Percentiles rank a stretch among this genome's conserved stretches.
These are phyloP conservation scores for Diplosoma virens DNA, from an alignment of 23 tunicate genomes.

Conservation along the genomic window DNA sequence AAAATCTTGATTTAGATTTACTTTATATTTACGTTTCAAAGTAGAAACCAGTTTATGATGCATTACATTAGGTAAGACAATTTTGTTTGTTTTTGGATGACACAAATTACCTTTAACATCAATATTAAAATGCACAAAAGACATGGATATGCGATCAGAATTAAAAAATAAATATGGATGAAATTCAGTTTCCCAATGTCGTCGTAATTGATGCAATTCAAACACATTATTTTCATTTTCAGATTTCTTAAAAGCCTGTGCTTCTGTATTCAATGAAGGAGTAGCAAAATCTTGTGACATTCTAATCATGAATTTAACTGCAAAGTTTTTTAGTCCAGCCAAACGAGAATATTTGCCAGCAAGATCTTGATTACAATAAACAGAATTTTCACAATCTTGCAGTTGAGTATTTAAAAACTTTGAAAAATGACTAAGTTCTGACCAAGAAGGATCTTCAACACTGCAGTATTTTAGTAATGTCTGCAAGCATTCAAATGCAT, in stretches of 20 bases:
- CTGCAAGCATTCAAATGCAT: constrained; percentile 16
- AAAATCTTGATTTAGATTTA: constrained; percentile 25
- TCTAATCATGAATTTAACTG: constrained; percentile 55
- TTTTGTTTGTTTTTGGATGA: constrained; percentile 26
- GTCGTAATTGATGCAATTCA: constrained; percentile 49
- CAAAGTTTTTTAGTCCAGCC: constrained; percentile 36
- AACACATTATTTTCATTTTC: neutral
- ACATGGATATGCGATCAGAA: constrained; percentile 48
- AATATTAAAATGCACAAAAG: constrained; percentile 52
- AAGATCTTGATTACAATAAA: constrained; percentile 13
- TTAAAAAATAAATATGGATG: constrained; percentile 71
- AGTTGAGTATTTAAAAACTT: constrained; percentile 39
- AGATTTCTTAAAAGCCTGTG: neutral
- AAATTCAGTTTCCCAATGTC: constrained; percentile 47
- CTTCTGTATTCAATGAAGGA: constrained; percentile 25
- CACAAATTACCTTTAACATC: constrained; percentile 33
- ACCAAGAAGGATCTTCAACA: constrained; percentile 28
- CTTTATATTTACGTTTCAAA: constrained; percentile 15
- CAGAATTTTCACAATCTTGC: constrained; percentile 38
- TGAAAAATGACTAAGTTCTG: constrained; percentile 45
- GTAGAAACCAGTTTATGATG: neutral
- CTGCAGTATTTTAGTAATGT: constrained; percentile 19
- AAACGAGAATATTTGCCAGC: constrained; percentile 2
- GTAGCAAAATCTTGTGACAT: constrained; percentile 74
- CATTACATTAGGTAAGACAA: constrained; percentile 5